Conservation (phyloP, 2,797 vertebrate genomes). For the Pterois miles region DNA sequence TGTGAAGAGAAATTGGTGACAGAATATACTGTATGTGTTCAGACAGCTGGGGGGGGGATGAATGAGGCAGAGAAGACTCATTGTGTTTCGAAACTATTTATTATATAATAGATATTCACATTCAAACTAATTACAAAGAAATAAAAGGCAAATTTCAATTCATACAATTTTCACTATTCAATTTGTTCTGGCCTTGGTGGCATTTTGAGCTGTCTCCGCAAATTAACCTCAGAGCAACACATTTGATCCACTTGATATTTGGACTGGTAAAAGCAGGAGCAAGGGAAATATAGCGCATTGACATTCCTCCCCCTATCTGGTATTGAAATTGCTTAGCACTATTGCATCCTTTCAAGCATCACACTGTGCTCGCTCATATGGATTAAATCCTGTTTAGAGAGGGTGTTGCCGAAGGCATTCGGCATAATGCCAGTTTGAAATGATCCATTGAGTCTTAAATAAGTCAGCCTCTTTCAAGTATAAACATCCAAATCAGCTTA, state of each 20-base stretch:
- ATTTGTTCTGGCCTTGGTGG: conserved; percentile 34
- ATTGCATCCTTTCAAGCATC: conserved; percentile 79
- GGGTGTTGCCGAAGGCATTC: conserved; percentile 70
- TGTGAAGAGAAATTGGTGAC: background rate
- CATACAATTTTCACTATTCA: conserved; percentile 23
- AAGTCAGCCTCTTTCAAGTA: conserved; percentile 51
- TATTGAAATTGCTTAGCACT: conserved; percentile 80
- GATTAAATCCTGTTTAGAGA: conserved; percentile 75
- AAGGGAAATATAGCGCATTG: conserved; percentile 67
- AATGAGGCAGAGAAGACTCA: background rate
- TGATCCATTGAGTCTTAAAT: conserved; percentile 67
- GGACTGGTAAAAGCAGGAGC: conserved; percentile 50
- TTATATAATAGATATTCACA: background rate
- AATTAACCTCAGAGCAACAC: conserved; percentile 62
- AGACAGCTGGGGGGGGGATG: background rate
- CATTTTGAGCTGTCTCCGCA: conserved; percentile 45
- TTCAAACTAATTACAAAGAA: background rate
- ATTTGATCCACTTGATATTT: conserved; percentile 69
- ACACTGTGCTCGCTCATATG: conserved; percentile 72
- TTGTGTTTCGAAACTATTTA: background rate
- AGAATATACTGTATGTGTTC: background rate
- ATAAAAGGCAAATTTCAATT: conserved; percentile 5
- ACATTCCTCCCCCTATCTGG: conserved; percentile 70
- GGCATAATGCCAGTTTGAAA: conserved; percentile 72
- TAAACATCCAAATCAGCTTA: conserved; percentile 47